Evolutionary conservation across 2,888 invertebrate genomes (phyloP).

Genomic region (Orchesella flavescens): DNA sequence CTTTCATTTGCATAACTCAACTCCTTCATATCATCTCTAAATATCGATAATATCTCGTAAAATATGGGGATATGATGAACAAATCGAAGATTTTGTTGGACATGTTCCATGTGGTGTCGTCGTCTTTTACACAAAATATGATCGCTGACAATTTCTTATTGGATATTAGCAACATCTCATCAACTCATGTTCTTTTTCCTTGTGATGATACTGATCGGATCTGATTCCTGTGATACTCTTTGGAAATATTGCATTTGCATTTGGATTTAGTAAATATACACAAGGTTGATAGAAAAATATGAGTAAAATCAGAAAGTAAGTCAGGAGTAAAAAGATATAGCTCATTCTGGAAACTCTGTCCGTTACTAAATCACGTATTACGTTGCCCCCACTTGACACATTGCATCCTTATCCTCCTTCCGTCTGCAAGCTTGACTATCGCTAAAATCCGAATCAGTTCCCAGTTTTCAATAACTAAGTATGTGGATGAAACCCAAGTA

Average conservation of each 20-base stretch:
- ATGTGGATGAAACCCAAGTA: slow-evolving; percentile 35
- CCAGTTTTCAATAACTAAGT: slow-evolving; percentile 33
- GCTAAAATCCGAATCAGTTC: background rate
- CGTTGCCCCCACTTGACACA: slow-evolving; percentile 52
- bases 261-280: too few relatives aligned
- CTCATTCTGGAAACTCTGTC: background rate
- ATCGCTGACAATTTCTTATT: background rate
- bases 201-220: too few relatives aligned
- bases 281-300: too few relatives aligned
- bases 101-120: slow-evolving; percentile 51
- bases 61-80: slow-evolving; percentile 57
- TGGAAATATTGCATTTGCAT: too few relatives aligned
- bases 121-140: slow-evolving; percentile 20
- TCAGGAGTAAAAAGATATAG: background rate
- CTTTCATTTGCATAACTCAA: slow-evolving; percentile 36
- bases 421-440: too few relatives aligned
- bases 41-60: slow-evolving; percentile 48
- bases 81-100: slow-evolving; percentile 59
- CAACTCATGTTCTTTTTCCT: too few relatives aligned
- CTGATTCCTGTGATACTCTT: too few relatives aligned
- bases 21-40: slow-evolving; percentile 40
- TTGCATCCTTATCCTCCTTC: background rate
- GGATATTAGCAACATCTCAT: too few relatives aligned
- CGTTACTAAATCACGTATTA: slow-evolving; percentile 56
- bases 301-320: background rate